These are phyloP conservation scores for Elachura formosa DNA, from an alignment of 2,113 vertebrate genomes.

Conservation along the genomic window DNA sequence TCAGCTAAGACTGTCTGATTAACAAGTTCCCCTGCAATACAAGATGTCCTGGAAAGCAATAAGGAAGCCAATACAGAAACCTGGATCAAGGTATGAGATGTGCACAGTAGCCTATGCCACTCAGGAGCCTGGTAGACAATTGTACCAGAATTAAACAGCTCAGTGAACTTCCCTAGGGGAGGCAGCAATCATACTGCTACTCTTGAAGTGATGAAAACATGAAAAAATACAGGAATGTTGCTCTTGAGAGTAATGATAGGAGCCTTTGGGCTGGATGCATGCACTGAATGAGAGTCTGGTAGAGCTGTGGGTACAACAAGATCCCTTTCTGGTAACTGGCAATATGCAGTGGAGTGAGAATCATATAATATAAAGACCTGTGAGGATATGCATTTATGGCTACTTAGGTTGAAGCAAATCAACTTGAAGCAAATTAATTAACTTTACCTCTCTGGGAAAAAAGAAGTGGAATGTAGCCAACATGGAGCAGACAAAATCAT, in stretches of 20 bases:
- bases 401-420: background rate
- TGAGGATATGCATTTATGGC: background rate
- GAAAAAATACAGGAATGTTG: background rate
- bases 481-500: background rate
- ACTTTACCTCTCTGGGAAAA: background rate
- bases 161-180: background rate
- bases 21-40: background rate
- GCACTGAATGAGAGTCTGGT: background rate
- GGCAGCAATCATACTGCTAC: background rate
- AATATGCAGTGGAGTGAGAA: background rate
- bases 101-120: background rate
- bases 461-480: background rate
- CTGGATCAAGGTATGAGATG: background rate
- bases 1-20: background rate
- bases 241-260: background rate
- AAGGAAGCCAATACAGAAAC: background rate
- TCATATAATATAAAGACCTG: background rate
- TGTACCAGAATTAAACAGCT: background rate
- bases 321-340: background rate
- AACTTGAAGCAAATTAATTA: background rate
- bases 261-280: background rate
- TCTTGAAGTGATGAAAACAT: background rate
- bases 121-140: background rate
- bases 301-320: background rate
- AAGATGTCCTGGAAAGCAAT: background rate